These are phyloP conservation scores for Spongia lamella DNA, from an alignment of 37 sponge, comb jelly and placozoan genomes.

Conservation along the genomic window DNA sequence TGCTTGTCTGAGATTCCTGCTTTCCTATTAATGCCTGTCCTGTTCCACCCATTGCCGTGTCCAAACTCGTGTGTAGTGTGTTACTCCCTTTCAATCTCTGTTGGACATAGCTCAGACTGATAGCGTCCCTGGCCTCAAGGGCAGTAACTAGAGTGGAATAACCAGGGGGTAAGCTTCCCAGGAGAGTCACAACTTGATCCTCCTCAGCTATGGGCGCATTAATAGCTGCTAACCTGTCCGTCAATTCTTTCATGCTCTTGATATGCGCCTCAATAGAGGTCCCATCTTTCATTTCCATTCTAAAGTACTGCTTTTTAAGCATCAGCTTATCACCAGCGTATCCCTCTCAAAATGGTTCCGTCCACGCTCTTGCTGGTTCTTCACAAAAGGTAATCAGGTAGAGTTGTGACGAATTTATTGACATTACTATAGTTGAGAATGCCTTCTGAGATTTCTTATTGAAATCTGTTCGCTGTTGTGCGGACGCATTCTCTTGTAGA, in stretches of 20 bases:
- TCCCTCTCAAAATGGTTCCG: neutral
- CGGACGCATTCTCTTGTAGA: too few relatives aligned
- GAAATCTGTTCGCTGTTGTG: neutral
- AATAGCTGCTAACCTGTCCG: neutral
- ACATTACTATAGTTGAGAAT: too few relatives aligned
- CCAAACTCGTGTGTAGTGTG: too few relatives aligned
- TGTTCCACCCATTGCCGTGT: too few relatives aligned
- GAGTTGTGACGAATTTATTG: too few relatives aligned
- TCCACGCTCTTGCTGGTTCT: too few relatives aligned
- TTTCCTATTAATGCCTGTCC: too few relatives aligned
- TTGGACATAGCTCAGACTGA: neutral
- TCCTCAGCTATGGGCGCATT: neutral
- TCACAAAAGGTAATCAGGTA: too few relatives aligned
- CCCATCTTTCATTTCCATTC: too few relatives aligned
- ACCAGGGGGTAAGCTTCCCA: neutral
- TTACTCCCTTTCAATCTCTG: too few relatives aligned
- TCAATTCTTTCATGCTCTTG: constrained; percentile 1
- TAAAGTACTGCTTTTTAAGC: constrained; percentile 1
- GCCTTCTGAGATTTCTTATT: too few relatives aligned
- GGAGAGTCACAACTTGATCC: neutral
- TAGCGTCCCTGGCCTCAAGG: neutral
- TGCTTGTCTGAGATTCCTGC: too few relatives aligned
- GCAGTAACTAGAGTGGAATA: constrained; percentile 7
- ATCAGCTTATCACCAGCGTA: constrained; percentile 1
- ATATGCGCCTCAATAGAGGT: constrained; percentile 2